These are phyloP conservation scores for Strigamia maritima DNA, from an alignment of 2,888 invertebrate species.

Conservation along the genomic window DNA sequence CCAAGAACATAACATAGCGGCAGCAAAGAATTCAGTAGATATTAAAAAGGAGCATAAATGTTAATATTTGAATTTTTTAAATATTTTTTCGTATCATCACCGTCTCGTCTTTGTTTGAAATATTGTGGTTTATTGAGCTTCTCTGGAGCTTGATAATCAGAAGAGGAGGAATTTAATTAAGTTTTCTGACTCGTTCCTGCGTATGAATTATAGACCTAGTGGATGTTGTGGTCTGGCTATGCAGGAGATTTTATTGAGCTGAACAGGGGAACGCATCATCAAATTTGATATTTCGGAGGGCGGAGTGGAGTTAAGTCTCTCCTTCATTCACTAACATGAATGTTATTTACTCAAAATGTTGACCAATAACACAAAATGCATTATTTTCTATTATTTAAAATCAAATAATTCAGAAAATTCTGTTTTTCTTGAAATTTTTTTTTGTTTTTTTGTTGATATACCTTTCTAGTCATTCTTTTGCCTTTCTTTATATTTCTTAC, in stretches of 20 bases:
- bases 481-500: background rate
- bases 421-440: background rate
- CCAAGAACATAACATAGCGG: background rate
- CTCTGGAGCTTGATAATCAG: background rate
- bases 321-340: background rate
- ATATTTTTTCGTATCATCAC: background rate
- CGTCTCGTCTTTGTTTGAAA: background rate
- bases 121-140: background rate
- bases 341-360: constrained; percentile 4
- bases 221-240: constrained; percentile 4
- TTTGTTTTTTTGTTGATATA: background rate
- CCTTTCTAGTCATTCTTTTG: background rate
- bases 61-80: background rate
- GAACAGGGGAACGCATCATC: constrained; percentile 4
- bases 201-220: background rate
- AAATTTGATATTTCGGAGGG: background rate
- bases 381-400: background rate
- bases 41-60: background rate
- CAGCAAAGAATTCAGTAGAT: background rate
- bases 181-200: constrained; percentile 4
- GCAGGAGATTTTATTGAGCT: constrained; percentile 4
- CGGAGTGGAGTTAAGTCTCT: background rate
- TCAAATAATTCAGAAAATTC: background rate
- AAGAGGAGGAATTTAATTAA: constrained; percentile 4
- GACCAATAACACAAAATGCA: background rate